These are phyloP conservation scores for Mesaphorura yosii DNA, from an alignment of 1,140 invertebrate genomes.

Conservation along the genomic window DNA sequence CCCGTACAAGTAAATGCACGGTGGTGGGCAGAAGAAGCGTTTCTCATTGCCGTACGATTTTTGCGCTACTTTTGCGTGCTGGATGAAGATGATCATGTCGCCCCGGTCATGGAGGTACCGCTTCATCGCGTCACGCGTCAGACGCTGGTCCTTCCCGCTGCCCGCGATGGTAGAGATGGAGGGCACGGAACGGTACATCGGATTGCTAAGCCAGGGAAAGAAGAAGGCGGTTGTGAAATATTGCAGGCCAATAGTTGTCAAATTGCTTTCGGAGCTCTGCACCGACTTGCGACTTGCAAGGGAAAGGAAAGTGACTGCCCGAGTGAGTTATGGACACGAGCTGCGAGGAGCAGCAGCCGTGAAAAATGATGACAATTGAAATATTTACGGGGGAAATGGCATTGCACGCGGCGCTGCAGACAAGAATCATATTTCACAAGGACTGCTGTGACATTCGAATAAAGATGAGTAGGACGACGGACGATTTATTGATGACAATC, in stretches of 20 bases:
- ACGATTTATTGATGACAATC: neutral
- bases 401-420: neutral
- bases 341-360: too few species aligned
- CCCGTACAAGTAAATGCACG: conserved; percentile 95
- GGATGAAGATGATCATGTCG: conserved; percentile 92
- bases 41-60: conserved; percentile 99
- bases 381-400: neutral
- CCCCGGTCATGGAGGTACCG: conserved; percentile 83
- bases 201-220: conserved; percentile 37
- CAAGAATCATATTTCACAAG: neutral
- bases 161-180: too few species aligned
- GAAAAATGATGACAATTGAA: too few species aligned
- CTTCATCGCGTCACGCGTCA: conserved; percentile 90
- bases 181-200: conserved; percentile 57
- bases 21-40: conserved; percentile 97
- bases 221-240: neutral
- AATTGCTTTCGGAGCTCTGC: neutral
- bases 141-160: conserved; percentile 63
- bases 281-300: neutral
- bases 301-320: neutral
- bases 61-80: conserved; percentile 97
- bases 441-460: neutral
- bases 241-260: neutral
- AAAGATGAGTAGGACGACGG: neutral
- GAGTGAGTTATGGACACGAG: neutral